Conservation (phyloP, 2,888 invertebrate genomes). For the Oscheius sp. region DNA sequence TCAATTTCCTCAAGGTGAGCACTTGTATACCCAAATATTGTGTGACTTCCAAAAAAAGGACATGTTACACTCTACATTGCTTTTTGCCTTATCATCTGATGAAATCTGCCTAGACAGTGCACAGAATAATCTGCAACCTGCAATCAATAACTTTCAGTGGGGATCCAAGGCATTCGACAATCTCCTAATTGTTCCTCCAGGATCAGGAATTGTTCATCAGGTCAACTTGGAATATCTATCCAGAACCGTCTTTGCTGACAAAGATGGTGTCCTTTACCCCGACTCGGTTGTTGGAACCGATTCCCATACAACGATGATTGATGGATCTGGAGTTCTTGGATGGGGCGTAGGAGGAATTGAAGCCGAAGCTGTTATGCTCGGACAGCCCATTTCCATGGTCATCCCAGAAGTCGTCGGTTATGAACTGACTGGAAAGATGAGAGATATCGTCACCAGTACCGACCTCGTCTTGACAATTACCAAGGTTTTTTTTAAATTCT, state of each 20-base stretch:
- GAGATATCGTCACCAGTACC: constrained; percentile 89
- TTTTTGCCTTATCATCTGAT: constrained; percentile 21
- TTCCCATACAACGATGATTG: constrained; percentile 97
- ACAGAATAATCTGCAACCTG: constrained; percentile 7
- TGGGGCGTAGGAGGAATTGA: constrained; percentile 89
- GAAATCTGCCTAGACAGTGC: not conserved
- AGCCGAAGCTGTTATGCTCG: constrained; percentile 98
- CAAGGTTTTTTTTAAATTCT: constrained; percentile 78
- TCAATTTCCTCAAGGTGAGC: constrained; percentile 90
- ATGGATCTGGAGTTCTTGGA: constrained; percentile 86
- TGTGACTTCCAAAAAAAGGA: too few relatives aligned
- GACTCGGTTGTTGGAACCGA: constrained; percentile 96
- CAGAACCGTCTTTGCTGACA: constrained; percentile 60
- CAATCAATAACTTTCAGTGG: constrained; percentile 81
- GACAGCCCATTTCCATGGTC: constrained; percentile 93
- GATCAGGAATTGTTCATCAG: constrained; percentile 97
- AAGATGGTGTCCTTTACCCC: constrained; percentile 81
- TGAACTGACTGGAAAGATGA: constrained; percentile 84
- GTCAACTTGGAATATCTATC: constrained; percentile 86
- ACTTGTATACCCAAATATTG: constrained; percentile 14
- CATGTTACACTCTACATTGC: too few relatives aligned
- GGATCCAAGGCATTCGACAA: constrained; percentile 94
- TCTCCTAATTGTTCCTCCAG: constrained; percentile 96
- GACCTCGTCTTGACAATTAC: constrained; percentile 97
- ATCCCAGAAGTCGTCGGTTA: constrained; percentile 96